A percentile compares a stretch with the other conserved stretches of the same genome.
Evolutionary conservation across 92 coral and sea anemone genomes (phyloP).

Genomic region (Parazoanthus darwini): DNA sequence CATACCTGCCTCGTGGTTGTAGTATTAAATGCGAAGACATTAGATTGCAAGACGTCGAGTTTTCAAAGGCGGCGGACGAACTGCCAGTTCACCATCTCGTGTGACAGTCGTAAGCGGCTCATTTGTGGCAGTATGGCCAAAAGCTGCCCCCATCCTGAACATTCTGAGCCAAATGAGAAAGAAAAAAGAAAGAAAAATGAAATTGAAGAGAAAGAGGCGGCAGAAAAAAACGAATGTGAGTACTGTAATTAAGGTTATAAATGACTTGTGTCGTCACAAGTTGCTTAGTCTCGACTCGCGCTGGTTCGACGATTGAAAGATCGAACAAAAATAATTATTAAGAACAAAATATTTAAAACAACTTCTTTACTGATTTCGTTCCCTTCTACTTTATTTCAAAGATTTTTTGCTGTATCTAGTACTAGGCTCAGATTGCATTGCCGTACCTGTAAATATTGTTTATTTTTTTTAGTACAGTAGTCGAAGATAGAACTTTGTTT

Average conservation of each 20-base stretch:
- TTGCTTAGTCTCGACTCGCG: too few species aligned
- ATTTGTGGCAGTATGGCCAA: conserved; percentile 92
- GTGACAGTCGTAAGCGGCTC: conserved; percentile 67
- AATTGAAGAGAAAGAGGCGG: conserved; percentile 61
- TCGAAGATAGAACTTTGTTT: too few species aligned
- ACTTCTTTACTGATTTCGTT: too few species aligned
- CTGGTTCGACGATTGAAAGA: background rate
- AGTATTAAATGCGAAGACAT: conserved; percentile 1
- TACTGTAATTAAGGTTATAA: background rate
- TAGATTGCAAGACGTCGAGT: conserved; percentile 70
- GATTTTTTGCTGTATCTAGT: too few species aligned
- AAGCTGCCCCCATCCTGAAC: conserved; percentile 77
- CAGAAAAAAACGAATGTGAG: conserved; percentile 53
- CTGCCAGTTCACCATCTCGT: conserved; percentile 42
- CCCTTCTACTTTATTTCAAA: too few species aligned
- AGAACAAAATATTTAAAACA: too few species aligned
- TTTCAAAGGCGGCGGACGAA: conserved; percentile 37
- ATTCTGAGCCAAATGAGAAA: conserved; percentile 61
- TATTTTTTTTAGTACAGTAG: too few species aligned
- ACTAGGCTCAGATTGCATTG: too few species aligned
- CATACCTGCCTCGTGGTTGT: background rate
- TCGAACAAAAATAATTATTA: background rate
- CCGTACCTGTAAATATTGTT: too few species aligned
- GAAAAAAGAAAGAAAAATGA: conserved; percentile 64
- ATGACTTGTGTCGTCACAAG: too few species aligned